phyloP scores from a whole-genome alignment of 1,140 invertebrate genomes.

The Brachystomella parvula region DNA sequence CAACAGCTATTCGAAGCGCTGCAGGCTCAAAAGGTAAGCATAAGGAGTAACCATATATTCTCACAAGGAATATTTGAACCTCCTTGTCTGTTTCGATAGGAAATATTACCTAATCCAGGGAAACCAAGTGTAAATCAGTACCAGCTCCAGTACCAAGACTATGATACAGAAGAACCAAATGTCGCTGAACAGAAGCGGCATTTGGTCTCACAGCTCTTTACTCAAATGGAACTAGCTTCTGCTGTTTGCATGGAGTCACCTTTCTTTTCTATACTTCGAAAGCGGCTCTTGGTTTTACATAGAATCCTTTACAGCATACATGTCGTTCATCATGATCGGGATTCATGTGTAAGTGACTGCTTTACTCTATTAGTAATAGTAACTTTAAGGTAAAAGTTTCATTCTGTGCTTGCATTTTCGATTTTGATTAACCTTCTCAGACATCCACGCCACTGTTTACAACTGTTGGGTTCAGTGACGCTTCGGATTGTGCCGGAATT shows the following conservation, averaged over 20 bases:
- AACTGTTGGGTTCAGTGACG: conserved; percentile 19
- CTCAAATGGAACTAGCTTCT: conserved; percentile 51
- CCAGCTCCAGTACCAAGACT: conserved; percentile 43
- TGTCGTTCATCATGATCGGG: conserved; percentile 44
- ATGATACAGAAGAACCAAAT: conserved; percentile 44
- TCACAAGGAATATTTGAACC: not conserved
- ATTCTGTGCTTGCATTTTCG: not conserved
- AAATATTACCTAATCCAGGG: conserved; percentile 42
- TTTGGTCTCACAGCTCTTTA: conserved; percentile 47
- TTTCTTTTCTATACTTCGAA: conserved; percentile 50
- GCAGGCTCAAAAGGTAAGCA: conserved; percentile 47
- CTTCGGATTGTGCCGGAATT: not conserved
- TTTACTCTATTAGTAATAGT: too few relatives aligned
- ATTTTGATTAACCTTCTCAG: too few relatives aligned
- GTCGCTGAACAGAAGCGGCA: conserved; percentile 50
- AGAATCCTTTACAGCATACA: conserved; percentile 49
- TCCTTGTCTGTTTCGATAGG: conserved; percentile 39
- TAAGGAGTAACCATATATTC: conserved; percentile 41
- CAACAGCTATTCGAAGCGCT: conserved; percentile 51
- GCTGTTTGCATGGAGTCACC: conserved; percentile 50
- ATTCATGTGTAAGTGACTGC: conserved; percentile 41
- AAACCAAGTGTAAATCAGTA: conserved; percentile 46
- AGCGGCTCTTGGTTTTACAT: conserved; percentile 53
- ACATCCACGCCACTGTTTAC: not conserved
- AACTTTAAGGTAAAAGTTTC: not conserved